These are phyloP conservation scores for Lipotes vexillifer DNA, from an alignment of 2,113 vertebrate genomes.

Conservation along the genomic window DNA sequence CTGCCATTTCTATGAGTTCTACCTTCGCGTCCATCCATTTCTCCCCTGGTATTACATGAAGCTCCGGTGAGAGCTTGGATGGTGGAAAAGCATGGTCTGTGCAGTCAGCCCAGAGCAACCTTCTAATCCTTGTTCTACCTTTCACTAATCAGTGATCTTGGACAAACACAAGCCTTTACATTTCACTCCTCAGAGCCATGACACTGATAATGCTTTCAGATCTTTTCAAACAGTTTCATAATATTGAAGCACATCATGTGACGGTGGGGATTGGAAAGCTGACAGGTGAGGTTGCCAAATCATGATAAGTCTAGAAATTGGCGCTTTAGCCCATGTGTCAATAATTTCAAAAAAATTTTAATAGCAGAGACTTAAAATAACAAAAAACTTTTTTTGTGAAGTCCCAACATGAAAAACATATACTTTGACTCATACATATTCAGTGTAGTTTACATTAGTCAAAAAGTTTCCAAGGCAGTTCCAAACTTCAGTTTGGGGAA, in stretches of 20 bases:
- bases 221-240: not conserved
- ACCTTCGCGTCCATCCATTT: not conserved
- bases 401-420: not conserved
- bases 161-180: not conserved
- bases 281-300: not conserved
- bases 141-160: not conserved
- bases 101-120: fast-evolving
- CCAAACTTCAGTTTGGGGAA: not conserved
- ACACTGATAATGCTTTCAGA: not conserved
- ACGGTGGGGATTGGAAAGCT: not conserved
- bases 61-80: not conserved
- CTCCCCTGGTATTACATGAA: not conserved
- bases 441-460: not conserved
- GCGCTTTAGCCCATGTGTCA: not conserved
- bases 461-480: not conserved
- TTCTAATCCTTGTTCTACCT: not conserved
- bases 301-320: not conserved
- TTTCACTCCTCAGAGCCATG: not conserved
- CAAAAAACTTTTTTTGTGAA: not conserved
- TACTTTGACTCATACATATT: not conserved
- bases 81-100: not conserved
- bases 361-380: not conserved
- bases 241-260: not conserved
- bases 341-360: not conserved
- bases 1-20: not conserved